Base-by-base conservation (phyloP, 2,888 invertebrate genomes). In the Drosophila melanocephala region DNA sequence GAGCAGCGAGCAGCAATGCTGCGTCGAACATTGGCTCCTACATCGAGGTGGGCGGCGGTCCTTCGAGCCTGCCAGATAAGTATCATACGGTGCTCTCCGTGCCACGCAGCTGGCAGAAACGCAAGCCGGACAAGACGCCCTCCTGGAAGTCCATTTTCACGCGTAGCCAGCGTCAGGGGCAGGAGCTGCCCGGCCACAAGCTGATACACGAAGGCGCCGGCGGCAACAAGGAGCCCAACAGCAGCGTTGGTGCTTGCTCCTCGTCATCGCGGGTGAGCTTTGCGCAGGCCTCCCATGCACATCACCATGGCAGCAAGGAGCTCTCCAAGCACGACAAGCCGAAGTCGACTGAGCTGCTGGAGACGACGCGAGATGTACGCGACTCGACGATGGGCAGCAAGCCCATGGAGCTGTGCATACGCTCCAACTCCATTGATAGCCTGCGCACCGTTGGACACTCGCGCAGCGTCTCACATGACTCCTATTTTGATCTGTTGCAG, bases 21-120 rank as follows among this genome's bases (percentile, higher is more conserved):
- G 87, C 92, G 5, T 85, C 92, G 53, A 93, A 93, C 64, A 92
- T 93, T 58, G 93, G 93, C 93, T 95, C 77, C 92, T 96, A 97
- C 94, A 94, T 96, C 93, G 95, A 96, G 94, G 94, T 98, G 90
- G 94, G 97, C 88, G 96, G 97, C 62, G 95, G 98, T 79, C 96
- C 98, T 77, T 94, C 96, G 83, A 95, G 96, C 93, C 92, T 98
- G 92, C 95, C 97, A 73, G 94, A 96, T 56, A 94, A 94, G 87
- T 99, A 98, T 92, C 99, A 99, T 93, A 99, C 99, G 0, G 97
- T 99, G 6, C 95, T 99, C 79, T 98, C 99, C 69, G 94, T 98
- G 53, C 99, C 98, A 37, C 91, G 93, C 39, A 94, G 93, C 76
- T 93, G 94, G 94, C 94, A 94, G 66, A 94, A 94, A 67, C 91